These are phyloP conservation scores for Rhynchonycteris naso DNA, from an alignment of 2,797 vertebrate genomes.

Conservation along the genomic window DNA sequence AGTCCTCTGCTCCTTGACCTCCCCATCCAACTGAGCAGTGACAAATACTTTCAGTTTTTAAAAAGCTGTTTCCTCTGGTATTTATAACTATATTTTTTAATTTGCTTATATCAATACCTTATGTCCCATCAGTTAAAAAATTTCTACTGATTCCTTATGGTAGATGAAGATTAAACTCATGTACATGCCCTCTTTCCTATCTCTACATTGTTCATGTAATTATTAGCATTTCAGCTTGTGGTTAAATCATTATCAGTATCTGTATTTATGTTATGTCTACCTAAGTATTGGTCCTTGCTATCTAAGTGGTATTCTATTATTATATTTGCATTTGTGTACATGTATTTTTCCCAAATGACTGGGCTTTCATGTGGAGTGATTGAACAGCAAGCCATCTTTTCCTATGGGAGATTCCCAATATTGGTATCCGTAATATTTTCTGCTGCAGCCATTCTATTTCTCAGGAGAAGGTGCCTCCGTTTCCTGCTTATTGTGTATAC, in stretches of 20 bases:
- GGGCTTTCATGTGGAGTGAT: background rate
- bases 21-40: background rate
- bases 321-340: background rate
- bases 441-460: background rate
- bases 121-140: background rate
- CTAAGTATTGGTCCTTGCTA: background rate
- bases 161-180: background rate
- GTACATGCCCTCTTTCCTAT: background rate
- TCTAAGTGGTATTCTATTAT: background rate
- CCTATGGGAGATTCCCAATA: background rate
- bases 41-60: background rate
- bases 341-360: background rate
- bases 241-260: background rate
- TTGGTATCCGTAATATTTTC: background rate
- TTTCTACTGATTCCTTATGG: background rate
- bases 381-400: background rate
- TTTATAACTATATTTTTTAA: background rate
- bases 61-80: background rate
- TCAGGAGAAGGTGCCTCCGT: background rate
- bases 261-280: background rate
- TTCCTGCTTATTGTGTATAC: background rate
- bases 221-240: background rate
- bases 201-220: background rate
- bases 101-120: background rate
- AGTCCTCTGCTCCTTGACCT: background rate